These are phyloP conservation scores for Isurus oxyrinchus DNA, from an alignment of 2,113 vertebrate genomes.

Conservation along the genomic window DNA sequence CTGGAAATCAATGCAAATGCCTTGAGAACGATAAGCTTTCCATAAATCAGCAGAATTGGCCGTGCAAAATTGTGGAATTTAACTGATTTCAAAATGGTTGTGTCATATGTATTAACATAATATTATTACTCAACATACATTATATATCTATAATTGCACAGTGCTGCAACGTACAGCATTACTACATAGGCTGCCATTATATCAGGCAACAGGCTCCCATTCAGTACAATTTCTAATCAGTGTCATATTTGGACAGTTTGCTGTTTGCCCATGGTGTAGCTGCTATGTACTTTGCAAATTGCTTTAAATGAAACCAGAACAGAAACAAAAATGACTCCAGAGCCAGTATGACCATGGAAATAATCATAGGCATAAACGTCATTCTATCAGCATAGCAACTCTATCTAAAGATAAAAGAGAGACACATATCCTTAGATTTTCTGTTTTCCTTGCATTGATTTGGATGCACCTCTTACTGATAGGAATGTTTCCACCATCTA, in stretches of 20 bases:
- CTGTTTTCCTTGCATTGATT: not conserved
- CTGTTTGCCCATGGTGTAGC: not conserved
- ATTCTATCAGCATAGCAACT: not conserved
- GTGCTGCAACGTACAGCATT: not conserved
- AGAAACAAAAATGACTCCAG: not conserved
- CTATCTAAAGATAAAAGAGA: not conserved
- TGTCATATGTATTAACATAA: not conserved
- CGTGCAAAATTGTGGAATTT: not conserved
- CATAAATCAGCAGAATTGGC: not conserved
- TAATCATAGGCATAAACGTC: not conserved
- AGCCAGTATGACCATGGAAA: not conserved
- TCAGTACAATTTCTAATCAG: not conserved
- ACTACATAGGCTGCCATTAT: not conserved
- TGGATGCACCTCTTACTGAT: not conserved
- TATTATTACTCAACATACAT: not conserved
- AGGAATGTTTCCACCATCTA: not conserved
- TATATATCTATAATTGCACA: not conserved
- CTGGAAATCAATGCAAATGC: not conserved
- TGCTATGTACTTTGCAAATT: not conserved
- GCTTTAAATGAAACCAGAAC: not conserved
- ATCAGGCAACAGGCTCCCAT: not conserved
- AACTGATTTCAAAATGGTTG: not conserved
- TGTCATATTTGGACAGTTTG: not conserved
- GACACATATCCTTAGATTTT: not conserved
- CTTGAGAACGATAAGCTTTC: not conserved